Evolutionary conservation across 2,113 vertebrate genomes (phyloP), one percentile per base, ranked within the genome.

Genomic region (Aspidoscelis tigris): DNA sequence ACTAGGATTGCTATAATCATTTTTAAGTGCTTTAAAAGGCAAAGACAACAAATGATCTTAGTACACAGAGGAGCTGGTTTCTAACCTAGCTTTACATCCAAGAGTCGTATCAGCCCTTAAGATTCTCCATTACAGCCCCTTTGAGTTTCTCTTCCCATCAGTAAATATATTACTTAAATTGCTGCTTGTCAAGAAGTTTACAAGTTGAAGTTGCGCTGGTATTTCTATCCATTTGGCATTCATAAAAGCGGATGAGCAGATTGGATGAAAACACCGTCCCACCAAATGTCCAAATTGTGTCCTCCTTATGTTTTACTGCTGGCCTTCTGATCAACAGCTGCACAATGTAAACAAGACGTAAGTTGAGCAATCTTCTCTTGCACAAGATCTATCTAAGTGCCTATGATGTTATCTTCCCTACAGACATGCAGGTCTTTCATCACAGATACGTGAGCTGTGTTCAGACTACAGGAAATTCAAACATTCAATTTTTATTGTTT

Each of bases 211-310:
- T 33, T 22, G 26, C 21, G n/a, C 16, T 80, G 65, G 26, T 33
- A 39, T 78, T 65, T 61, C 58, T 14, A 61, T 61, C 58, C 58
- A 20, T 18, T 16, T 61, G 58, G 58, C 58, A 84, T 33, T 41
- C 7, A 6, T 61, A 70, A 77, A 84, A 84, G 72, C 75, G 90
- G 83, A 3, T 79, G 83, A 81, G 72, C 91, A 86, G 84, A 81
- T 76, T 68, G 71, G 86, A 91, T 83, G 89, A 93, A 91, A 89
- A 90, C 90, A 91, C 91, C 89, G 90, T 87, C 91, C 66, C 87
- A 82, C 72, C 87, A 86, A 85, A 89, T 82, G 83, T 84, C 89
- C 80, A 61, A 83, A 66, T 85, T 84, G 92, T 88, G 86, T 90
- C 88, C 86, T 82, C 77, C 77, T 83, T 75, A 33, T 89, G 72